Conservation (phyloP, 2,113 vertebrate species). For the Collichthys lucidus region DNA sequence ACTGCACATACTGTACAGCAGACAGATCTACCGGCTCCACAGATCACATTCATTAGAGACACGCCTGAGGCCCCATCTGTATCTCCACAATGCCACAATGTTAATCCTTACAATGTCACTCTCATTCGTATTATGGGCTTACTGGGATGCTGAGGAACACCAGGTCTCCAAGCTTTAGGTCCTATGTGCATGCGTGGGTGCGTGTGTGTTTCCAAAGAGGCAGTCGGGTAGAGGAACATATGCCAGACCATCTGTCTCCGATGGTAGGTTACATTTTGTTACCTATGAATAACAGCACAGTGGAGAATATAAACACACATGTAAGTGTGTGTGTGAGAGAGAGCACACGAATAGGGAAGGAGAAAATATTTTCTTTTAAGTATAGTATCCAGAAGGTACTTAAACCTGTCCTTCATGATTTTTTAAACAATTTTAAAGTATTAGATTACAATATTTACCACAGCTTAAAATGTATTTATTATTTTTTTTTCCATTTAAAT, state of each 20-base stretch:
- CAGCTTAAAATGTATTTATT: neutral
- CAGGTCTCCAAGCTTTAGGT: constrained; percentile 43
- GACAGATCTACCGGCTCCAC: constrained; percentile 50
- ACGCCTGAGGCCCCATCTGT: constrained; percentile 62
- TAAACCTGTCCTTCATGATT: constrained; percentile 11
- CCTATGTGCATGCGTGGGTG: constrained; percentile 10
- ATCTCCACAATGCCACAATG: constrained; percentile 45
- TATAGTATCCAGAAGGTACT: neutral
- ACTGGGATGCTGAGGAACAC: constrained; percentile 57
- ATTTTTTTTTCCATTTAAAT: neutral
- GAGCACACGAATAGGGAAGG: constrained; percentile 27
- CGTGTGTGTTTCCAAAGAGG: constrained; percentile 36
- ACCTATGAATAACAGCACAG: constrained; percentile 56
- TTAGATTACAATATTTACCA: neutral
- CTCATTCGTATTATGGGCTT: constrained; percentile 51
- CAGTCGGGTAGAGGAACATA: constrained; percentile 62
- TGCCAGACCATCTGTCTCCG: constrained; percentile 76
- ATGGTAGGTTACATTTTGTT: constrained; percentile 64
- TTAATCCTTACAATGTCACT: constrained; percentile 49
- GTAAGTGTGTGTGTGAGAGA: neutral
- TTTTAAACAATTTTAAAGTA: neutral
- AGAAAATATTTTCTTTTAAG: neutral
- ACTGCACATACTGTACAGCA: constrained; percentile 42
- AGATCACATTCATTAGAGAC: constrained; percentile 62
- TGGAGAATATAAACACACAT: constrained; percentile 33